Base-by-base conservation (phyloP, 2,888 invertebrate genomes). In the Rotaria macrura region DNA sequence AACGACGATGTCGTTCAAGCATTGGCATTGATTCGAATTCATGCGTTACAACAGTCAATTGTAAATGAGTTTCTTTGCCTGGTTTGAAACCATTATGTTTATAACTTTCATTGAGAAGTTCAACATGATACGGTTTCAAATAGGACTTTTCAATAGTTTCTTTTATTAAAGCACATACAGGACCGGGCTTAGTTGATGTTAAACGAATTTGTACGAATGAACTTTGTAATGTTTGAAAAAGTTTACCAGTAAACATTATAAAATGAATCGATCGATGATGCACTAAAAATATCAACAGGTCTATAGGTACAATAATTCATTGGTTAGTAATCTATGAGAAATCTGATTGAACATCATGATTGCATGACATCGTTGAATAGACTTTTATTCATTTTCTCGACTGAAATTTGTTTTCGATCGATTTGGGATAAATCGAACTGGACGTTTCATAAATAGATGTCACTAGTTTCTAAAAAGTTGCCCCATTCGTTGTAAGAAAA, bases 111-210 rank as follows among this genome's bases (percentile, higher is more conserved):
- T 84, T 84, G 25, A 52, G 20, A 4, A 84, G 20, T 52, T 84
- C 84, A 34, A 84, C 84, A 84, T 84, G 84, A 84, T 49, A 49
- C 10, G 84, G 84, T 52, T 52, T 84, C 23, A 84, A 43, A 52
- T 47, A n/a, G 14, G 84, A 84, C 23, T 84, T 84, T 34, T 84
- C 52, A 25, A 84, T 54, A 4, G 29, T 54, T 25, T 52, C 38
- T 84, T 84, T 54, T 23, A 84, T 84, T 29, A 52, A 12, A n/a
- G 12, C 7, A 52, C 84, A 84, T 43, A 84, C 43, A 10, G 52
- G 49, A 52, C 84, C 84, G 6, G 17, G 34, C 38, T 84, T 84
- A 10, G 52, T 84, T 52, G 84, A 84, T 29, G n/a, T 25, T 52
- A 23, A 84, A 54, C 54, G 84, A 52, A 79, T 79, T n/a, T 79